phyloP scores from a whole-genome alignment of 2,797 vertebrate genomes.

The Anguilla pacifica region DNA sequence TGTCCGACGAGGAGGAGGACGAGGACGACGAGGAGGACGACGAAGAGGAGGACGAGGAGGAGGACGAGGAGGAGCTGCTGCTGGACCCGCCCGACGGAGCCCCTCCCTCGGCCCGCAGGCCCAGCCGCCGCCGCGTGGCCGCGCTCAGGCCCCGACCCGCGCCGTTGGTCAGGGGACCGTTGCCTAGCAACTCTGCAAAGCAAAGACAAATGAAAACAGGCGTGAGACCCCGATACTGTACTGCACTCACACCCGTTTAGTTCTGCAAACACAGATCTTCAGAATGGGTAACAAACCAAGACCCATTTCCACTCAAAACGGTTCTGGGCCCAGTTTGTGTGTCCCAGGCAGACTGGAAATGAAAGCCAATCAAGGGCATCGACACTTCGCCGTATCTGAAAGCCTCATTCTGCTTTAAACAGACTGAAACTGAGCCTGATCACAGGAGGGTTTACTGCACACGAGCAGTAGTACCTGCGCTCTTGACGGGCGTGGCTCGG shows the following conservation, averaged over 20 bases:
- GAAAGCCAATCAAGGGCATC: neutral
- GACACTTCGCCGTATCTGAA: neutral
- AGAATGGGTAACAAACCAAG: neutral
- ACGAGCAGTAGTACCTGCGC: conserved; percentile 59
- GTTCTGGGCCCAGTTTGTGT: neutral
- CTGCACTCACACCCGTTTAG: neutral
- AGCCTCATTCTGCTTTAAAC: neutral
- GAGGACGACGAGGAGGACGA: conserved; percentile 71
- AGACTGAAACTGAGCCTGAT: neutral
- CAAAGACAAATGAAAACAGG: conserved; percentile 20
- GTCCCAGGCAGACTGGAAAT: neutral
- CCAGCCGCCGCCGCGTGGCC: conserved; percentile 69
- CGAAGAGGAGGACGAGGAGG: conserved; percentile 47
- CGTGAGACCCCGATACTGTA: neutral
- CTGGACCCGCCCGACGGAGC: conserved; percentile 67
- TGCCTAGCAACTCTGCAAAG: conserved; percentile 58
- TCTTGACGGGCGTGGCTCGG: conserved; percentile 75
- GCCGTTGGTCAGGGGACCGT: conserved; percentile 77
- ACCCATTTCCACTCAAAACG: neutral
- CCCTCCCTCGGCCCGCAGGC: conserved; percentile 68
- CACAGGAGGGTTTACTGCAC: too few species aligned
- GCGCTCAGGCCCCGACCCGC: conserved; percentile 68
- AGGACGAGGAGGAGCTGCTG: conserved; percentile 64
- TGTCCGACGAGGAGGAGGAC: conserved; percentile 78
- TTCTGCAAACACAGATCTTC: neutral